Conservation (phyloP, 2,113 vertebrate genomes). For the Andinoacara biseriatus region DNA sequence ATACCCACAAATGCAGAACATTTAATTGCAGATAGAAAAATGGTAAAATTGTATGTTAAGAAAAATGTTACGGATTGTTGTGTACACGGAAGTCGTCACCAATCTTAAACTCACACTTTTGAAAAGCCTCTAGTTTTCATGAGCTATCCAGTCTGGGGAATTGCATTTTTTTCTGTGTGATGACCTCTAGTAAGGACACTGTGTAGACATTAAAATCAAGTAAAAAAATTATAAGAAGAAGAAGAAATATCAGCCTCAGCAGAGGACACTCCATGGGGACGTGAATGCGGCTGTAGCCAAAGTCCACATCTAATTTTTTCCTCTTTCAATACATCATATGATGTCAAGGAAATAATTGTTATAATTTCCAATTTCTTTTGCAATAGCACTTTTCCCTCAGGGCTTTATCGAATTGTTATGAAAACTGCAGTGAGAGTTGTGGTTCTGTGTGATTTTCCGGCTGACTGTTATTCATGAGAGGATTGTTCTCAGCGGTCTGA, state of each 20-base stretch:
- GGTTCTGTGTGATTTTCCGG: neutral
- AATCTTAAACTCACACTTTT: neutral
- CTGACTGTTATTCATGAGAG: constrained; percentile 13
- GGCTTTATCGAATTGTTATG: constrained; percentile 8
- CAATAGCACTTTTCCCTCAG: neutral
- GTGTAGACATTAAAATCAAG: neutral
- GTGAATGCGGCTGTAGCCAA: rapidly evolving
- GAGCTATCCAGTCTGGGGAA: neutral
- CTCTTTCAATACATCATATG: neutral
- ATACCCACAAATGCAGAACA: neutral
- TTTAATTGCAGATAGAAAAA: neutral
- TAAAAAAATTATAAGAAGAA: too few relatives aligned
- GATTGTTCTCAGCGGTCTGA: constrained; percentile 1
- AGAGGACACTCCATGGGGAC: rapidly evolving
- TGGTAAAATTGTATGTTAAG: neutral
- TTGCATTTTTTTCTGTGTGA: rapidly evolving
- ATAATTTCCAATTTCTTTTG: neutral
- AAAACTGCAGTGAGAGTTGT: neutral
- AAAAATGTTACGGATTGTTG: neutral
- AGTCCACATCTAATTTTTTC: neutral
- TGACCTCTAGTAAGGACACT: neutral
- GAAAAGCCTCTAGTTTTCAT: neutral
- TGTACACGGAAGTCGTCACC: neutral
- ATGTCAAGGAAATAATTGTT: neutral
- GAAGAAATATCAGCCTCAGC: neutral